Evolutionary conservation across 2,888 invertebrate species (phyloP), one percentile per base, ranked within the genome.

Genomic region (Actias luna): DNA sequence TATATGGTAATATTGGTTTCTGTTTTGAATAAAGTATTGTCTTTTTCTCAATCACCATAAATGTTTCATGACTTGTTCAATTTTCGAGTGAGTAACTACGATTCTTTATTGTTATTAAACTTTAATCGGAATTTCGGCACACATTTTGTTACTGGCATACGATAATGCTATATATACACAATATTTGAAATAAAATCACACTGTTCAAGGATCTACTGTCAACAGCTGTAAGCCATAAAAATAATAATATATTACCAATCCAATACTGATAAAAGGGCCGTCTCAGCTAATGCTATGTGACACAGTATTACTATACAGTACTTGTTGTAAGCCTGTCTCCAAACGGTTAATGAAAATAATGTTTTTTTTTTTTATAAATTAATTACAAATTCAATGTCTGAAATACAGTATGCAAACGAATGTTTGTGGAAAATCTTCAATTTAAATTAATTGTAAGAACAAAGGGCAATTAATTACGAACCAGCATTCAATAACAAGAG

Each of bases 381-480:
- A 36, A 36, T 12, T 12, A 36, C n/a, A n/a, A n/a, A 2, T 36
- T 14, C 36, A 36, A 14, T 36, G 16, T 36, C 16, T 36, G 12
- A 50, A 50, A 50, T 25, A 50, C 25, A 22, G 27, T 14, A 25
- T 52, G 12, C 14, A 25, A 52, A 52, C 25, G 12, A 42, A 42
- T 42, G 42, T 42, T 42, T 42, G 42, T 42, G 18, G 50, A 1
- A 25, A 22, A 50, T 50, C 25, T 22, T 4, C 2, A 25, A 27
- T 12, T 52, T 55, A 62, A 63, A 58, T 64, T 64, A 67, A 63
- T 64, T 65, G 64, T 66, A 66, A 57, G 62, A 65, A 65, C 63
- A 61, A 64, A 67, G 64, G 65, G 62, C 67, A 68, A 69, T 69
- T 69, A 71, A 67, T 69, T 67, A 72, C 63, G 65, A 63, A 66